Conservation (phyloP, 2,888 invertebrate species). For the Teleiodes luculella region DNA sequence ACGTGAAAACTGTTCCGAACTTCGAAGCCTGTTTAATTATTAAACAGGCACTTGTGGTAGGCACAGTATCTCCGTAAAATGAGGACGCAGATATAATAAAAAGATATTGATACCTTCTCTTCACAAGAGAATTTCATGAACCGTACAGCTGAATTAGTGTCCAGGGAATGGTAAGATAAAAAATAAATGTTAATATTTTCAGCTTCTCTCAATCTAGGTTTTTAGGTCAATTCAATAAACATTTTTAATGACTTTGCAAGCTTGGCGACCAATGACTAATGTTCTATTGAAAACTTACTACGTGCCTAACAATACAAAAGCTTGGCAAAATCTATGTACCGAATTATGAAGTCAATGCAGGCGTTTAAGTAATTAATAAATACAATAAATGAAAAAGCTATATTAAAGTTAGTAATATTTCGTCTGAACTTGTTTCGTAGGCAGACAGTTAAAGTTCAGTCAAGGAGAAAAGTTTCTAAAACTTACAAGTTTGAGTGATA, state of each 20-base stretch:
- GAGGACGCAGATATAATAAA: slow-evolving; percentile 2
- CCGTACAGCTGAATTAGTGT: background rate
- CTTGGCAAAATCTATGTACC: background rate
- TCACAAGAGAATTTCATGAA: background rate
- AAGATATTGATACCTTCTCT: background rate
- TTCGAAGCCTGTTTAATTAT: background rate
- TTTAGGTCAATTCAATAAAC: slow-evolving; percentile 13
- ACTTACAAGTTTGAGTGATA: slow-evolving; percentile 12
- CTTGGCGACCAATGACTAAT: background rate
- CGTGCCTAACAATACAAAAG: background rate
- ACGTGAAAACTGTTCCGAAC: slow-evolving; percentile 6
- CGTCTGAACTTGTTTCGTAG: background rate
- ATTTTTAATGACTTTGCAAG: slow-evolving; percentile 3
- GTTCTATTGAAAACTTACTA: background rate
- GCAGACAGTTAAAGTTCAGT: background rate
- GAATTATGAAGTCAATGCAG: background rate
- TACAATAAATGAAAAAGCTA: background rate
- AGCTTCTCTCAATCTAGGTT: slow-evolving; percentile 12
- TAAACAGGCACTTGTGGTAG: background rate
- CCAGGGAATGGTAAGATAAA: slow-evolving; percentile 1
- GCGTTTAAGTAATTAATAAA: background rate
- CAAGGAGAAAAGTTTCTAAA: slow-evolving; percentile 1
- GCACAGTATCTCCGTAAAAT: background rate
- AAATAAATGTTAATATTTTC: slow-evolving; percentile 5
- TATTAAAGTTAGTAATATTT: background rate